Conservation (phyloP, 1,140 invertebrate species). For the Tachypleus tridentatus region DNA sequence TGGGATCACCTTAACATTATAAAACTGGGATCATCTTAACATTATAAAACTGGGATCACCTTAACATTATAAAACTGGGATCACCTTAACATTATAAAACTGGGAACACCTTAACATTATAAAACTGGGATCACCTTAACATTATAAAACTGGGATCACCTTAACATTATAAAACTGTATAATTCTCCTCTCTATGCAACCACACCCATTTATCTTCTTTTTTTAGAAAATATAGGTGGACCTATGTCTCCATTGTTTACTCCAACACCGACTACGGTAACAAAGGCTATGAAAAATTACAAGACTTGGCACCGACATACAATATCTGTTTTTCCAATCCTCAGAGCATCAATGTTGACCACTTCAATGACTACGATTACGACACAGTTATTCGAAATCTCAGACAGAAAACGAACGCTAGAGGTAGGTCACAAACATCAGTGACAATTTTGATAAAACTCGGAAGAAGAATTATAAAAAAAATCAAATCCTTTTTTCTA, state of each 20-base stretch:
- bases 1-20: no score
- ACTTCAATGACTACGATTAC: slow-evolving; percentile 36
- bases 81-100: no score
- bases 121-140: no score
- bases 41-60: no score
- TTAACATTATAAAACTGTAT: no score
- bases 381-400: slow-evolving; percentile 35
- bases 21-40: no score
- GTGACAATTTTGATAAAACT: slow-evolving; percentile 5
- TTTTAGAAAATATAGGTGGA: slow-evolving; percentile 41
- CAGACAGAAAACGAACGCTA: slow-evolving; percentile 26
- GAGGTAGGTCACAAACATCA: slow-evolving; percentile 23
- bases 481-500: neutral
- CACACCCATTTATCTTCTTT: slow-evolving; percentile 9
- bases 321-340: slow-evolving; percentile 40
- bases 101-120: no score
- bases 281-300: slow-evolving; percentile 40
- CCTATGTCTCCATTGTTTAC: slow-evolving; percentile 46
- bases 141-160: no score
- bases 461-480: neutral
- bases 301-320: slow-evolving; percentile 34
- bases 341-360: slow-evolving; percentile 29
- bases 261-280: slow-evolving; percentile 42
- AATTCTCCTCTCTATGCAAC: no score
- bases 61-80: no score